Conservation (phyloP, 2,888 invertebrate species). For the Phyto melanocephala region DNA sequence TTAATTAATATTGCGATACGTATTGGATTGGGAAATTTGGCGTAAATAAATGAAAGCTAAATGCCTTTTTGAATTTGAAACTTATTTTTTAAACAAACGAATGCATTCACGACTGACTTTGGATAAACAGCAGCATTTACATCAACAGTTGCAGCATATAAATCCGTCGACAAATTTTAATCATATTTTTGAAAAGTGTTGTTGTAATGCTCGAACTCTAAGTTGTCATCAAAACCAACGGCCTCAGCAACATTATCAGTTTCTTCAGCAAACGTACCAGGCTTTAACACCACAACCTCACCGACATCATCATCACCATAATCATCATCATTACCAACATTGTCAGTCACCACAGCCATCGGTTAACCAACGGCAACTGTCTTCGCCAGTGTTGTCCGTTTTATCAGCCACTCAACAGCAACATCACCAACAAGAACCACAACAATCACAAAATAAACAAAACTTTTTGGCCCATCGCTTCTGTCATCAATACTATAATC, state of each 20-base stretch:
- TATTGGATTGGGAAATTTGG: no score
- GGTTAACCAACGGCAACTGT: slow-evolving; percentile 45
- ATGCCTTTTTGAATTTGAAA: slow-evolving; percentile 14
- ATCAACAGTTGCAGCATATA: slow-evolving; percentile 70
- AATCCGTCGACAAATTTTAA: slow-evolving; percentile 67
- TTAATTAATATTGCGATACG: no score
- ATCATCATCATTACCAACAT: slow-evolving; percentile 73
- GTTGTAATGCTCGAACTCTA: slow-evolving; percentile 70
- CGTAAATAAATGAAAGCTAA: background rate
- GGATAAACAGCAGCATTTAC: slow-evolving; percentile 72
- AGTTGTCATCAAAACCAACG: slow-evolving; percentile 64
- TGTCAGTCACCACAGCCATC: slow-evolving; percentile 72
- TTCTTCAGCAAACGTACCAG: slow-evolving; percentile 53
- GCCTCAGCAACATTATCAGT: slow-evolving; percentile 56
- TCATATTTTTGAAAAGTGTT: slow-evolving; percentile 73
- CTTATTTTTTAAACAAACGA: slow-evolving; percentile 67
- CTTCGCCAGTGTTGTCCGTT: slow-evolving; percentile 55
- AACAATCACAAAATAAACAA: slow-evolving; percentile 51
- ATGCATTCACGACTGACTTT: slow-evolving; percentile 76
- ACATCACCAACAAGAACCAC: slow-evolving; percentile 41
- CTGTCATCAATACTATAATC: slow-evolving; percentile 72
- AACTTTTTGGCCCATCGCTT: slow-evolving; percentile 67
- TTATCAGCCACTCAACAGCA: slow-evolving; percentile 34
- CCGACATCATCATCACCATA: slow-evolving; percentile 69
- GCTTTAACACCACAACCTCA: slow-evolving; percentile 63